A percentile compares a stretch with the other conserved stretches of the same genome.
Conservation (phyloP, 1,140 invertebrate species). For the Drosophila serrata region DNA sequence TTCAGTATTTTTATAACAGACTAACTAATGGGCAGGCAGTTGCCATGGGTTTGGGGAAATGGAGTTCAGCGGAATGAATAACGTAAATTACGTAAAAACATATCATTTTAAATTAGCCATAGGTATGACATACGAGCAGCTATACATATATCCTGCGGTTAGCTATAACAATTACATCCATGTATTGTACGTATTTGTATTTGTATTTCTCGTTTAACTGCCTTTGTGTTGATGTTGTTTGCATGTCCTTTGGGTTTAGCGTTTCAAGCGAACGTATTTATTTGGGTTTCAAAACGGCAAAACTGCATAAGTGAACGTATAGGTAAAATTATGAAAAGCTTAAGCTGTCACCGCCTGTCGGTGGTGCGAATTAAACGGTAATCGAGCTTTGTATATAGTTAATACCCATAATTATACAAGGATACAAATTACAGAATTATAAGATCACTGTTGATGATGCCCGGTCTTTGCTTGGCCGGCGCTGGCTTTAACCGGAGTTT, state of each 20-base stretch:
- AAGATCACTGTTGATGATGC: conserved; percentile 47
- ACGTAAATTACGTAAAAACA: conserved; percentile 73
- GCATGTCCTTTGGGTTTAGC: conserved; percentile 47
- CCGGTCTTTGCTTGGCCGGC: conserved; percentile 3
- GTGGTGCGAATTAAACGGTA: conserved; percentile 56
- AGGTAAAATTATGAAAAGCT: conserved; percentile 68
- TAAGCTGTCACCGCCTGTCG: conserved; percentile 31
- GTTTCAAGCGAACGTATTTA: conserved; percentile 38
- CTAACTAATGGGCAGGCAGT: conserved; percentile 41
- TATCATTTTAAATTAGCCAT: conserved; percentile 78
- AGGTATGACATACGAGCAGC: conserved; percentile 45
- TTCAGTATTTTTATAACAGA: conserved; percentile 82
- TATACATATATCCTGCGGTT: conserved; percentile 56
- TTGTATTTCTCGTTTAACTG: conserved; percentile 17
- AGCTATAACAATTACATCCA: conserved; percentile 60
- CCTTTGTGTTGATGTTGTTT: conserved; percentile 51
- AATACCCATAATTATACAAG: conserved; percentile 38
- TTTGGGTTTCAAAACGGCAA: conserved; percentile 77
- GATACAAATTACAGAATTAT: conserved; percentile 57
- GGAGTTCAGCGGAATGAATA: conserved; percentile 30
- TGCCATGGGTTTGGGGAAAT: not conserved
- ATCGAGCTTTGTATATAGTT: conserved; percentile 83
- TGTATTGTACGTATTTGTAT: conserved; percentile 23
- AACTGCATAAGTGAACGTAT: conserved; percentile 79
- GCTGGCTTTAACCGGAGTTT: conserved; percentile 42